phyloP scores from a whole-genome alignment of 2,113 vertebrate species.

The Eolophus roseicapilla region DNA sequence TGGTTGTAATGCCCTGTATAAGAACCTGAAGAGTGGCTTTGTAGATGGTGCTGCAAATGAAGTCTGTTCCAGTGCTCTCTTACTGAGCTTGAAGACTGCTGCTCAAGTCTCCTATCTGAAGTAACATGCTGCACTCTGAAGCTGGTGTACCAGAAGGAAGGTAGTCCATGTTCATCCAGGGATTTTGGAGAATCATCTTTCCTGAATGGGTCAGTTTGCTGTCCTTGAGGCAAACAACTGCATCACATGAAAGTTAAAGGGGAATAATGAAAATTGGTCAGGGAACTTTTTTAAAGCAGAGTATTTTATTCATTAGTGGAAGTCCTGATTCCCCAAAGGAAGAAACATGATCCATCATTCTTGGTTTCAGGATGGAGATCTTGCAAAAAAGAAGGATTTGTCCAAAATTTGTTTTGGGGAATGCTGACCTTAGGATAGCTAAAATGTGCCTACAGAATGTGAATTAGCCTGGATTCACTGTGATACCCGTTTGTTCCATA shows the following conservation, averaged over 20 bases:
- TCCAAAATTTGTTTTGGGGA: background rate
- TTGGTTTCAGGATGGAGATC: background rate
- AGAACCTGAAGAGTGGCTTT: background rate
- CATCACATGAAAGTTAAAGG: background rate
- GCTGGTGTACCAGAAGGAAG: background rate
- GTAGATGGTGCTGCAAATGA: background rate
- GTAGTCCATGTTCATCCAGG: background rate
- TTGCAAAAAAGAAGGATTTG: background rate
- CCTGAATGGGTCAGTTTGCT: background rate
- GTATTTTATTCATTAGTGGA: background rate
- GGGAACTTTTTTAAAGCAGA: background rate
- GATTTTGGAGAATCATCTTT: background rate
- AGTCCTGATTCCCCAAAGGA: background rate
- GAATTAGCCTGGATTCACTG: background rate
- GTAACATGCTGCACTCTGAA: background rate
- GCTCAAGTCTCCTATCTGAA: background rate
- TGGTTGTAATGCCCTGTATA: background rate
- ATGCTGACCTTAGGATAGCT: background rate
- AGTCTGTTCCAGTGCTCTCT: background rate
- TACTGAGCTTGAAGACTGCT: background rate
- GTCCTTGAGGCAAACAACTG: background rate
- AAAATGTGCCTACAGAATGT: background rate
- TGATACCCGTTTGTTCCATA: background rate
- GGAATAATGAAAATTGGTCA: background rate
- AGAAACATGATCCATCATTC: background rate